Percentiles rank a stretch among this genome's conserved stretches.
Conservation (phyloP, 2,797 vertebrate species). For the Pteronotus mesoamericanus region DNA sequence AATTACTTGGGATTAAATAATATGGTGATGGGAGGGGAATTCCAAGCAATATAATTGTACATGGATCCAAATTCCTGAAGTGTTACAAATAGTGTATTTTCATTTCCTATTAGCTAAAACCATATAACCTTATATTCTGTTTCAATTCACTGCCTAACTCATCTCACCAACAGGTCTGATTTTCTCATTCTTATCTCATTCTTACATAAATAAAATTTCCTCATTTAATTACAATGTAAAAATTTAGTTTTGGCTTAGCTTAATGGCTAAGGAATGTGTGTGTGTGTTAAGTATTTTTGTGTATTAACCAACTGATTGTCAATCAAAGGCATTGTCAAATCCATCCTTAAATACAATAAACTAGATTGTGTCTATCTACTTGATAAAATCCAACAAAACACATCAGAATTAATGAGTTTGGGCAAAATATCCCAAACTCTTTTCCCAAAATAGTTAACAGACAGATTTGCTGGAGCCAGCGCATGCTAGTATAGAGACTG, state of each 20-base stretch:
- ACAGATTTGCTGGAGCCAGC: neutral
- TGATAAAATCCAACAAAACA: constrained; percentile 7
- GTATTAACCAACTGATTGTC: neutral
- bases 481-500: neutral
- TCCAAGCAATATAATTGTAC: neutral
- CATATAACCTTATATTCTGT: neutral
- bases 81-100: neutral
- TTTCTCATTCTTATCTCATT: constrained; percentile 13
- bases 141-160: neutral
- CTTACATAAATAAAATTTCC: constrained; percentile 15
- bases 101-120: constrained; percentile 24
- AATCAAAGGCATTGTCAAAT: constrained; percentile 11
- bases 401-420: neutral
- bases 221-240: neutral
- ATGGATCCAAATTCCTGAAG: neutral
- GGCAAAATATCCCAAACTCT: neutral
- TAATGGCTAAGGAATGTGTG: neutral
- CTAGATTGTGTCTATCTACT: neutral
- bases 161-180: neutral
- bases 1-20: neutral
- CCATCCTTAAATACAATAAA: neutral
- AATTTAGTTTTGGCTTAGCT: neutral
- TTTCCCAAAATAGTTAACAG: neutral
- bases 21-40: neutral
- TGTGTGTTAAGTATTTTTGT: neutral